These are phyloP conservation scores for Dicaeum eximium DNA, from an alignment of 2,113 vertebrate species.

Conservation along the genomic window DNA sequence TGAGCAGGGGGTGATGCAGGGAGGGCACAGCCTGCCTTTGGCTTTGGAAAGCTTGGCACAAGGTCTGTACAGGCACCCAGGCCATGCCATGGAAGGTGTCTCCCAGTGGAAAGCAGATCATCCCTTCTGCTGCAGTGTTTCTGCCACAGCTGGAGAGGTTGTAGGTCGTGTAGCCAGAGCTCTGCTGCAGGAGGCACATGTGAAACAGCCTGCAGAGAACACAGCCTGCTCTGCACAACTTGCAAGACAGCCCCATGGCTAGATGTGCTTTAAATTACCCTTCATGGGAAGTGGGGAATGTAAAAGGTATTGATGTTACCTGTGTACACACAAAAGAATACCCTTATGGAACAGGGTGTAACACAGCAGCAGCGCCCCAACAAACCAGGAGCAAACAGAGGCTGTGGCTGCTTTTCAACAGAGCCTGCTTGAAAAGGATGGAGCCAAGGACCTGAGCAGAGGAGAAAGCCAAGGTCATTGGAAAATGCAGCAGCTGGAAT, in stretches of 20 bases:
- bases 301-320: neutral
- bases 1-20: neutral
- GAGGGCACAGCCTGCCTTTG: neutral
- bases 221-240: neutral
- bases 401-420: neutral
- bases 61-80: neutral
- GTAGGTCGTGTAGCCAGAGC: fast-evolving
- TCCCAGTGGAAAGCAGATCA: fast-evolving
- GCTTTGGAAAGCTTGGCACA: neutral
- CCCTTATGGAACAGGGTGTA: neutral
- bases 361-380: neutral
- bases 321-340: too few relatives aligned
- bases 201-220: neutral
- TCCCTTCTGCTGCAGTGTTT: neutral
- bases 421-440: neutral
- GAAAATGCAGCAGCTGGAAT: neutral
- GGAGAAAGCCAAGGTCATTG: neutral
- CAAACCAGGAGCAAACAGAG: neutral
- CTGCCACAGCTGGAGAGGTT: neutral
- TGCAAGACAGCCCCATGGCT: neutral
- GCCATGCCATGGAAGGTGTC: neutral
- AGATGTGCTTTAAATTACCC: neutral
- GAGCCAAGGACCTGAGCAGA: neutral
- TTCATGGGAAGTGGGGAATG: neutral
- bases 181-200: fast-evolving